A percentile compares a stretch with the other conserved stretches of the same genome.
phyloP scores from a whole-genome alignment of 2,797 vertebrate species.

The Siniperca undulata region DNA sequence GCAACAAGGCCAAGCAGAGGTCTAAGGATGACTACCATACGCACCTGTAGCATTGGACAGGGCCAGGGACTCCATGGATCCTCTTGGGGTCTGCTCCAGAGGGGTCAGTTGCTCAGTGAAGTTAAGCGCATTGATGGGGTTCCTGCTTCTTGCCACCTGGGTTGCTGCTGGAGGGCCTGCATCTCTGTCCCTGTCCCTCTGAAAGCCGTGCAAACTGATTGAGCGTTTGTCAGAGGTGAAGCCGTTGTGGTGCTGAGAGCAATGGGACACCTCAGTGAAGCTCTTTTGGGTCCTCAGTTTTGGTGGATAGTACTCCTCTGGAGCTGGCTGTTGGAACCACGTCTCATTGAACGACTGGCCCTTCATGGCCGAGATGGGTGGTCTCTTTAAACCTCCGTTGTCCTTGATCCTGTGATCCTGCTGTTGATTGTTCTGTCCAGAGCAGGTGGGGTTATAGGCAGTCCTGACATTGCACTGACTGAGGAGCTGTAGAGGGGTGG shows the following conservation, averaged over 20 bases:
- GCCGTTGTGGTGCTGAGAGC: constrained; percentile 82
- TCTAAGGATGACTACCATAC: not conserved
- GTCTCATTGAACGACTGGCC: constrained; percentile 91
- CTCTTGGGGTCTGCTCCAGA: constrained; percentile 93
- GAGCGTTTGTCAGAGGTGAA: constrained; percentile 91
- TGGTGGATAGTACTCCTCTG: constrained; percentile 91
- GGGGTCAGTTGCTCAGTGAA: constrained; percentile 93
- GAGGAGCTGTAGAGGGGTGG: constrained; percentile 92
- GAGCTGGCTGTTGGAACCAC: constrained; percentile 89
- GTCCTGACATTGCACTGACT: constrained; percentile 96
- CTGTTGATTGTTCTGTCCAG: constrained; percentile 81
- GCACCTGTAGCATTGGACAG: constrained; percentile 94
- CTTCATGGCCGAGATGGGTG: constrained; percentile 90
- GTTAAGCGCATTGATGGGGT: constrained; percentile 94
- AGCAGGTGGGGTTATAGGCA: constrained; percentile 86
- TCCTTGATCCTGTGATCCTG: constrained; percentile 90
- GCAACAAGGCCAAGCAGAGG: not conserved
- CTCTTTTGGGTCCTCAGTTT: constrained; percentile 93
- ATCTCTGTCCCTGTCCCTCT: constrained; percentile 88
- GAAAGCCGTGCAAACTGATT: constrained; percentile 93
- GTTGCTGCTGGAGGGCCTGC: constrained; percentile 79
- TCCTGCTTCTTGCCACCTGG: constrained; percentile 91
- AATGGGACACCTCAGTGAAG: constrained; percentile 90
- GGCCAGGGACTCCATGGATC: constrained; percentile 96
- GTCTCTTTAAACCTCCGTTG: constrained; percentile 89